Conservation (phyloP, 2,113 vertebrate species). For the Hippoglossus stenolepis region DNA sequence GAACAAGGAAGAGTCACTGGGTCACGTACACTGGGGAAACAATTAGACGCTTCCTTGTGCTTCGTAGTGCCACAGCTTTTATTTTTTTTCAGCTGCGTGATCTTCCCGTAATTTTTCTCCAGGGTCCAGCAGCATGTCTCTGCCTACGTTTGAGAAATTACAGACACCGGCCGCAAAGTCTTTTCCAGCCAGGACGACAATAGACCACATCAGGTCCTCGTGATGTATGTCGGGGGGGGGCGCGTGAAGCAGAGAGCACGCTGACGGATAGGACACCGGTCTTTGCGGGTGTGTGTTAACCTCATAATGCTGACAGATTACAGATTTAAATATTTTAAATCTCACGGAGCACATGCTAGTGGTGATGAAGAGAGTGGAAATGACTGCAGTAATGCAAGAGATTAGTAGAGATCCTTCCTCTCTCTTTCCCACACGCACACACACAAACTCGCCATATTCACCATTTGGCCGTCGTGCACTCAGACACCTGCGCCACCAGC, state of each 20-base stretch:
- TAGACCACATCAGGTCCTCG: slow-evolving; percentile 68
- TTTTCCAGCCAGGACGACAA: slow-evolving; percentile 69
- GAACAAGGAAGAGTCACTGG: slow-evolving; percentile 74
- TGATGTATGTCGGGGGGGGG: slow-evolving; percentile 63
- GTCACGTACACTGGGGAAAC: slow-evolving; percentile 78
- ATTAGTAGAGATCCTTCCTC: slow-evolving; percentile 72
- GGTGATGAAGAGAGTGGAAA: slow-evolving; percentile 77
- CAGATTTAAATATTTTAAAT: slow-evolving; percentile 86
- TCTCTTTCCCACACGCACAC: slow-evolving; percentile 9
- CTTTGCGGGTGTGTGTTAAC: slow-evolving; percentile 69
- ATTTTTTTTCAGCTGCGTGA: slow-evolving; percentile 25
- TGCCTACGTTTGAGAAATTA: slow-evolving; percentile 74
- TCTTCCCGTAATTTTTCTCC: slow-evolving; percentile 68
- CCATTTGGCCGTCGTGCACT: slow-evolving; percentile 23
- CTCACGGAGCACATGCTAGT: slow-evolving; percentile 72
- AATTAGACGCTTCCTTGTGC: slow-evolving; percentile 72
- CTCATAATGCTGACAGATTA: slow-evolving; percentile 82
- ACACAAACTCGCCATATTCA: slow-evolving; percentile 11
- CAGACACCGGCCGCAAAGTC: slow-evolving; percentile 59
- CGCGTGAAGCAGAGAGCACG: slow-evolving; percentile 66
- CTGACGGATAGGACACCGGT: slow-evolving; percentile 76
- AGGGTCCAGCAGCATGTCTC: slow-evolving; percentile 65
- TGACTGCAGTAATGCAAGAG: slow-evolving; percentile 77
- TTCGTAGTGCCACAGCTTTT: slow-evolving; percentile 48
- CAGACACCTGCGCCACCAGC: slow-evolving; percentile 22